Evolutionary conservation across 2,888 invertebrate species (phyloP), one percentile per base, ranked within the genome.

Genomic region (Drosophila tanythrix): DNA sequence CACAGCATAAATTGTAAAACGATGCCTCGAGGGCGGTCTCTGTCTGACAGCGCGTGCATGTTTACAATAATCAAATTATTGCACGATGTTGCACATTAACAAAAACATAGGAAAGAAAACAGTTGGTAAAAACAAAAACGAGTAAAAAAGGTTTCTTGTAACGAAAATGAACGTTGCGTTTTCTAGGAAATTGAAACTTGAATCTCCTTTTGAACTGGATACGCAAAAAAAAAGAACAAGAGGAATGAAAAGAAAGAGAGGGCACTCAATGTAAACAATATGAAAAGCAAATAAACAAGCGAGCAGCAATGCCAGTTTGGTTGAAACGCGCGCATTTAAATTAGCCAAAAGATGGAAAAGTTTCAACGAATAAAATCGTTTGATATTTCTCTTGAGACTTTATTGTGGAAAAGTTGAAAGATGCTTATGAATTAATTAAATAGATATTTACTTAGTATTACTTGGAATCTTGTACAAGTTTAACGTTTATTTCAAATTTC

Each of bases 11-110:
- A 83, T 75, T 83, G 84, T 77, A 85, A 88, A 69, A 56, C 62
- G 81, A 88, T 81, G 73, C 84, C 88, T 56, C 29, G 68, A 68
- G 79, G 80, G 73, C 74, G 73, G 52, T 46, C 25, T 65, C 33
- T n/a, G 25, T 7, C 29, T 29, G 65, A 18, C 61, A 53, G 58
- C 48, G 35, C 29, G 75, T 72, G 56, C 70, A 64, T 61, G 76
- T 72, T 76, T 72, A 82, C 81, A 85, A 81, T 81, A 84, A 85
- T 83, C 76, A 85, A 82, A 83, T 85, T 88, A 88, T 85, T 88
- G 84, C 86, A 83, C 72, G 68, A 71, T 81, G 81, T 79, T 88
- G 84, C 88, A 84, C 83, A 84, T 84, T 85, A 82, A 77, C 75
- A 87, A 82, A 69, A 55, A 66, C 59, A 27, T 27, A 25, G 48